Base-by-base conservation (phyloP, 2,113 vertebrate genomes). In the Lethenteron camtschaticum region DNA sequence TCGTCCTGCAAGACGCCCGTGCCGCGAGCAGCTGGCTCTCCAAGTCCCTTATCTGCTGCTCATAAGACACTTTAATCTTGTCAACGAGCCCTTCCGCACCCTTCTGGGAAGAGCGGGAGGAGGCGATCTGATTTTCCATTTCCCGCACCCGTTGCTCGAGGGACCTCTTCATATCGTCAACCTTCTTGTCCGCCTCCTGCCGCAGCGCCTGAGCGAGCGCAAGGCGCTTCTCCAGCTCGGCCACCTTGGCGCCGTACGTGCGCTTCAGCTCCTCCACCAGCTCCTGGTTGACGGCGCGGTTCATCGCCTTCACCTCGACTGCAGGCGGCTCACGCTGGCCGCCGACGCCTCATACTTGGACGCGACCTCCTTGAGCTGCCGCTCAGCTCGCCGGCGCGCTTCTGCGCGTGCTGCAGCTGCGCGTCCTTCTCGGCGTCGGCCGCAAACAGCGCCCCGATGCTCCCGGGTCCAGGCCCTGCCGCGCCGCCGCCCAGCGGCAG, bases 261-360 rank as follows among this genome's bases (percentile, higher is more conserved):
- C 80, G 81, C 79, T 80, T 86, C 71, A 90, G 85, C 75, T 89
- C 87, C 56, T 88, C 88, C 20, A 89, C 75, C 59, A 89, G 75
- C 75, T 88, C 75, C 71, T 94, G 90, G 18, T 57, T 68, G 11
- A 10, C 68, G 11, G 71, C 14, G 12, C 57, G 41, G 8, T 69
- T 55, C 10, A 68, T 71, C 9, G 66, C 89, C 69, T 82, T 90
- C 69, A 96, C 81, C 57, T 90, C 90, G 76, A 92, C 56, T 90
- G 81, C 56, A 96, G 76, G 0, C 86, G 88, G 0, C 89, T 83
- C 72, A 96, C 90, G 74, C 96, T 90, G 0, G 86, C 85, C 0
- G 87, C 90, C 1, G 87, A 90, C 0, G 89, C 90, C 75, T 96
- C 92, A 0, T 95, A 96, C 68, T 95, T 96, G 1, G 73, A 57